Evolutionary conservation across 2,797 vertebrate genomes (phyloP).

Genomic region (Percopsis omiscomaycus): DNA sequence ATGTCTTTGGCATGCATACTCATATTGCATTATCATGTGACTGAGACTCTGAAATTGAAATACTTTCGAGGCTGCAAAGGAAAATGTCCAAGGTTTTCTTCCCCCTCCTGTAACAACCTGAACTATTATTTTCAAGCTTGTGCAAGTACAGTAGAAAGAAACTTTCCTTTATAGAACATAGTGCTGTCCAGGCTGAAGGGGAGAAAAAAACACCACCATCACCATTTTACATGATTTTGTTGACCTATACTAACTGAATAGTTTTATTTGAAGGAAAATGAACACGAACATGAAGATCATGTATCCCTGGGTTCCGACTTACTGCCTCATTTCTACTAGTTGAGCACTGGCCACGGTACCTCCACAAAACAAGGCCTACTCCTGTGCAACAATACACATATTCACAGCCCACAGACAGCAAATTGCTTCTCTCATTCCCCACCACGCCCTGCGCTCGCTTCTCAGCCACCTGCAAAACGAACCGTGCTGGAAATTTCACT

Average conservation of each 20-base stretch:
- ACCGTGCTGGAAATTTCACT: slow-evolving; percentile 81
- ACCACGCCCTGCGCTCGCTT: slow-evolving; percentile 73
- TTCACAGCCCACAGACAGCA: slow-evolving; percentile 77
- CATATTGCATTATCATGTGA: slow-evolving; percentile 57
- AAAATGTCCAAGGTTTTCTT: slow-evolving; percentile 3
- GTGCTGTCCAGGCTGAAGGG: neutral
- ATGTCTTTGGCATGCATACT: slow-evolving; percentile 61
- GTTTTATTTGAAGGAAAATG: too few species aligned
- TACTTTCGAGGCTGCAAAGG: slow-evolving; percentile 11
- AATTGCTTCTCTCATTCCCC: slow-evolving; percentile 79
- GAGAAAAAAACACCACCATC: too few species aligned
- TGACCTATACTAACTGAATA: too few species aligned
- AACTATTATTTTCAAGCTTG: slow-evolving; percentile 15
- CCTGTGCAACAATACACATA: slow-evolving; percentile 74
- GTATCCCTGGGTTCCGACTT: slow-evolving; percentile 3
- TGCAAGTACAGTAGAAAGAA: neutral
- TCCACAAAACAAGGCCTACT: slow-evolving; percentile 49
- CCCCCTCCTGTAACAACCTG: slow-evolving; percentile 20
- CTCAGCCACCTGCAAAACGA: slow-evolving; percentile 82
- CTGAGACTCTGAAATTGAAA: slow-evolving; percentile 32
- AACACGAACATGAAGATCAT: slow-evolving; percentile 3
- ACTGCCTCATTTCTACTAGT: slow-evolving; percentile 27
- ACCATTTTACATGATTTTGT: too few species aligned
- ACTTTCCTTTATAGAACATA: neutral
- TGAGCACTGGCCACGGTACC: slow-evolving; percentile 41